These are phyloP conservation scores for Phoxinus dragarum DNA, from an alignment of 2,797 vertebrate species.

Conservation along the genomic window DNA sequence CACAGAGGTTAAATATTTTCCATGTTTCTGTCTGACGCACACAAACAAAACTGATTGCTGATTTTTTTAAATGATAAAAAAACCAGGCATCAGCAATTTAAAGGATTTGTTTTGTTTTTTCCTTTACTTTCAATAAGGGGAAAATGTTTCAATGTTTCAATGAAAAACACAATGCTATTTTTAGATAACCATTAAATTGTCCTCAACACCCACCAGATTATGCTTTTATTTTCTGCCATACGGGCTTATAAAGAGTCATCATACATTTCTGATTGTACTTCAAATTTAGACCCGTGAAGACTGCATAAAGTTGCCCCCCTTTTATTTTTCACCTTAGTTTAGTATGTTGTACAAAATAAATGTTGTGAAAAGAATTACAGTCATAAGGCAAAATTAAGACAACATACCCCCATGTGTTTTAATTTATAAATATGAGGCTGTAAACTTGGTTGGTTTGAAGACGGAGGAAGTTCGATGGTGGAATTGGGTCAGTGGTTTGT, in stretches of 20 bases:
- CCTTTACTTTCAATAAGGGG: neutral
- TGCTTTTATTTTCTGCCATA: neutral
- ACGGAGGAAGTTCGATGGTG: neutral
- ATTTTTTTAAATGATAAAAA: neutral
- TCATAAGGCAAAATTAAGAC: neutral
- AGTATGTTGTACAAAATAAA: neutral
- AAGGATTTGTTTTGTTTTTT: too few species aligned
- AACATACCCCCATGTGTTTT: neutral
- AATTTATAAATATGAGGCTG: neutral
- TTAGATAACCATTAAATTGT: neutral
- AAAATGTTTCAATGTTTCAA: neutral
- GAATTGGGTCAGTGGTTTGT: slow-evolving; percentile 10
- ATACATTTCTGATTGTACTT: neutral
- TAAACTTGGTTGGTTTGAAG: neutral
- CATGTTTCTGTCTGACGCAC: neutral
- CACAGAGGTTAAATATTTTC: neutral
- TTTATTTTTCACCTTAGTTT: neutral
- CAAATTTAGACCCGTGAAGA: neutral
- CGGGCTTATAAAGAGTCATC: neutral
- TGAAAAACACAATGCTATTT: neutral
- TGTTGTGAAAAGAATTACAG: neutral
- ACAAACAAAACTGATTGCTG: neutral
- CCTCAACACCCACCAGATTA: neutral
- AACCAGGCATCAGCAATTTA: neutral
- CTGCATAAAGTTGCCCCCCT: neutral